Base-by-base conservation (phyloP, 2,113 vertebrate species). In the Crotophaga sulcirostris region DNA sequence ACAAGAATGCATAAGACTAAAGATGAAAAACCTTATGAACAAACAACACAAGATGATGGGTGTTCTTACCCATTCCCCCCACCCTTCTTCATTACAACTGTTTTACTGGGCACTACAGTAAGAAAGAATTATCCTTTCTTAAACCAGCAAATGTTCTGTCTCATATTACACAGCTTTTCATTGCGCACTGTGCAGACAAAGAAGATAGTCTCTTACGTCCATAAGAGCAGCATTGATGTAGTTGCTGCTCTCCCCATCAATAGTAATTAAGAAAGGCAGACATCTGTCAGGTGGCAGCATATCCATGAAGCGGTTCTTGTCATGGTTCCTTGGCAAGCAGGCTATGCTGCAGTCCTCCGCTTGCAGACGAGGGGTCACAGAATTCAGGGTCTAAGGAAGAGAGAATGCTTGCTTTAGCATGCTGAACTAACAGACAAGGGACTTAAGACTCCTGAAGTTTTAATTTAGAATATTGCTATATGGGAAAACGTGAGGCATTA, bases 251-350 rank as follows among this genome's bases (percentile, higher is more conserved):
- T 99, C 99, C 59, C 99, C 99, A 56, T 99, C 99, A 94, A 99
- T 99, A 90, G 99, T 99, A 96, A 99, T 99, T 98, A 99, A 98
- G 98, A 99, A 99, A 94, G 99, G 99, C 94, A 99, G 98, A 98
- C 99, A 99, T 98, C 99, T 98, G 96, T 99, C 99, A 79, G 99
- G 99, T 94, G 99, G 99, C 93, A 99, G 98, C 97, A 99, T 99
- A 97, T 99, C 99, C 99, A 99, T 99, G 97, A 99, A 99, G 94
- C 99, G 99, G 96, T 99, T 99, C 98, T 99, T 99, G 97, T 99
- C 99, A 16, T 99, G 99, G 97, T 99, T 99, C 97, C 99, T 99
- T 97, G 99, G 99, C 97, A 99, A 98, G 97, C 99, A 98, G 15
- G 99, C 99, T 29, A 99, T 99, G 97, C 99, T 99, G 98, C 99